A percentile compares a stretch with the other conserved stretches of the same genome.
Conservation (phyloP, 2,113 vertebrate genomes). For the Centropus unirufus region DNA sequence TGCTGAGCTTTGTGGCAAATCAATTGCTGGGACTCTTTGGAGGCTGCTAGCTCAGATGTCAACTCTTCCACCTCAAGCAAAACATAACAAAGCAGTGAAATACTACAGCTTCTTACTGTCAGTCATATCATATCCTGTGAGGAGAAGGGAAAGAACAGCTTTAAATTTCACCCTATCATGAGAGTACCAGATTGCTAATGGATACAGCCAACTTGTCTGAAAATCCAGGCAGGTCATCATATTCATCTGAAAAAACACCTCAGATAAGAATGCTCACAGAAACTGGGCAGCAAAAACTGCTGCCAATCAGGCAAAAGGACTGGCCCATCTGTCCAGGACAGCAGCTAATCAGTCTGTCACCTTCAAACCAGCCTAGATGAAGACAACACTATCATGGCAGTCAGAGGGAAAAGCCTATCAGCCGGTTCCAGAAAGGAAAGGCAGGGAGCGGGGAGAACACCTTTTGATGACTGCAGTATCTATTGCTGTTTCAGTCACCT, state of each 20-base stretch:
- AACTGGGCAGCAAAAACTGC: background rate
- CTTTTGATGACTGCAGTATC: background rate
- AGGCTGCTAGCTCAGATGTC: slow-evolving; percentile 55
- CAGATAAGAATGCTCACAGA: background rate
- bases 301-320: background rate
- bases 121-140: background rate
- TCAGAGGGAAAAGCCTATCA: background rate
- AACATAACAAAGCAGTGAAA: background rate
- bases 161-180: background rate
- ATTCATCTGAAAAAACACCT: background rate
- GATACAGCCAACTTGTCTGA: background rate
- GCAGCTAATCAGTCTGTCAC: background rate
- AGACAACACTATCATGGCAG: background rate
- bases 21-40: slow-evolving; percentile 32
- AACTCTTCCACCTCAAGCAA: slow-evolving; percentile 67
- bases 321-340: background rate
- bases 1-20: slow-evolving; percentile 40
- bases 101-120: background rate
- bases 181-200: background rate
- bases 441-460: background rate
- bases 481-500: slow-evolving; percentile 28
- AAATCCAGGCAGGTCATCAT: background rate
- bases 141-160: background rate
- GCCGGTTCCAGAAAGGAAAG: background rate
- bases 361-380: background rate